Conservation (phyloP, 2,113 vertebrate genomes). For the Arothron firmamentum region DNA sequence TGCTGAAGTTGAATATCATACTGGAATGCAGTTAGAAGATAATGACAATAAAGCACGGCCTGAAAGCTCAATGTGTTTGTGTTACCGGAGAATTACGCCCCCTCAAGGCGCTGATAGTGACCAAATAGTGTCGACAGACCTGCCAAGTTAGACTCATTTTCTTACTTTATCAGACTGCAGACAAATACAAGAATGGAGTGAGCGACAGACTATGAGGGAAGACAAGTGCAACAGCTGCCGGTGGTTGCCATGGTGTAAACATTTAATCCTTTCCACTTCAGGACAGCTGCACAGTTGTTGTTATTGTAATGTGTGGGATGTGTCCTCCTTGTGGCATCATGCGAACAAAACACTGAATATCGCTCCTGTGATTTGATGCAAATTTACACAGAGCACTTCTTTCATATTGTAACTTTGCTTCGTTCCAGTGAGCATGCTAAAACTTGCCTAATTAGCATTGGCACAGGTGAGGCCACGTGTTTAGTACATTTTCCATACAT, state of each 20-base stretch:
- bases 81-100: conserved; percentile 36
- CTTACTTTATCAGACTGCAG: conserved; percentile 35
- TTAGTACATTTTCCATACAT: too few species aligned
- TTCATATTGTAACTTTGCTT: too few species aligned
- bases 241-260: conserved; percentile 21
- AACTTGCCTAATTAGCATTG: too few species aligned
- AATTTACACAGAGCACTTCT: too few species aligned
- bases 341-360: conserved; percentile 6
- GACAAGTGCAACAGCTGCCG: conserved; percentile 13
- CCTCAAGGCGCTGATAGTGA: conserved; percentile 17
- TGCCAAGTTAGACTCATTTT: conserved; percentile 35
- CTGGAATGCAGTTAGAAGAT: conserved; percentile 34
- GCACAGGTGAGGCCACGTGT: too few species aligned
- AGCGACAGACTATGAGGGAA: conserved; percentile 1
- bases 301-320: conserved; percentile 6
- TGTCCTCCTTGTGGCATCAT: conserved; percentile 12
- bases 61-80: conserved; percentile 6
- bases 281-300: conserved; percentile 16
- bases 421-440: too few species aligned
- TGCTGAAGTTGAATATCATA: conserved; percentile 1
- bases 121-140: conserved; percentile 42
- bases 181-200: conserved; percentile 9
- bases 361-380: too few species aligned
- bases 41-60: conserved; percentile 14
- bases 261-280: conserved; percentile 15